Evolutionary conservation across 2,113 vertebrate genomes (phyloP), one percentile per base, ranked within the genome.

Genomic region (Hemichromis elongatus): DNA sequence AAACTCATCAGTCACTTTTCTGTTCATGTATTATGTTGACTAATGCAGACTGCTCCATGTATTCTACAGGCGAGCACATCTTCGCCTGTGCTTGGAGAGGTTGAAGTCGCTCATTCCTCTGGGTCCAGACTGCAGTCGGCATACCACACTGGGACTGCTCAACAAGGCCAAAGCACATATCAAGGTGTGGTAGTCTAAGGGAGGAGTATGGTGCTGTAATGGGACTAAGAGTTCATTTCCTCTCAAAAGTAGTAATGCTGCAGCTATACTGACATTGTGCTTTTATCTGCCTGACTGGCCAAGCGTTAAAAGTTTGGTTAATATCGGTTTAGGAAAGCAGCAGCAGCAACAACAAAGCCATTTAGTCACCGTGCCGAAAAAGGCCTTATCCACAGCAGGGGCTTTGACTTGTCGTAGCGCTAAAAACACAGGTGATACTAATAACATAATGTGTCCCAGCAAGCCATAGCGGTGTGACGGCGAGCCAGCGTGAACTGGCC

Each of bases 81-180:
- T 99, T 86, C 98, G 98, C 91, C 96, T 98, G 87, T 99, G 98
- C 96, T 96, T 99, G 95, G 98, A 99, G 89, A 97, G 97, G 85
- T 97, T 99, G 86, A 99, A 99, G 96, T 97, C 97, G 90, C 96
- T 99, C 94, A 99, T 99, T 92, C 98, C 98, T 2, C 96, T 99
- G 92, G 98, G 97, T 95, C 96, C 97, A 92, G 98, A 98, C 91
- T 98, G 97, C 94, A 97, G 96, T 95, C 96, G 98, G 92, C 98
- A 99, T 92, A 99, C 98, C 19, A 99, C 98, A 16, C 97, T 99
- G 91, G 98, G 98, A 95, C 96, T 99, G 92, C 98, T 99, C 86
- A 98, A 98, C 95, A 99, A 99, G 97, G 98, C 98, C 97, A 98
- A 98, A 97, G 95, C 96, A 95, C 98, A 98, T 91, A 99, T 99